phyloP scores from a whole-genome alignment of 2,797 vertebrate genomes.

The Sternotherus odoratus region DNA sequence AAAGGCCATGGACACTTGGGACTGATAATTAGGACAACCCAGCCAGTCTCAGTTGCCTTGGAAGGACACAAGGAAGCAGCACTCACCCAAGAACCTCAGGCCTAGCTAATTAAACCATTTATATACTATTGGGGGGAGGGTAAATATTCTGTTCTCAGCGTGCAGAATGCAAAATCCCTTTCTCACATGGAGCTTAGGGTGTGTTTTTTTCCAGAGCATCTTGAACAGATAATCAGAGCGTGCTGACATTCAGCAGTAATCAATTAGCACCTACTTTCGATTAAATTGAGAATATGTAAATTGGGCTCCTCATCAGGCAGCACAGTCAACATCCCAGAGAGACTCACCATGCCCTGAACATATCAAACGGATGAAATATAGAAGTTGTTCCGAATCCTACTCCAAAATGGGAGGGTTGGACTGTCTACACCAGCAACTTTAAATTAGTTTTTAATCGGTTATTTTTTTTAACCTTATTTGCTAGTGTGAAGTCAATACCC shows the following conservation, averaged over 20 bases:
- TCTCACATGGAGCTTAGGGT: constrained; percentile 64
- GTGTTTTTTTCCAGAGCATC: constrained; percentile 78
- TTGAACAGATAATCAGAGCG: constrained; percentile 86
- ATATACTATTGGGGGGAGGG: not conserved
- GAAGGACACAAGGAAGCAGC: constrained; percentile 46
- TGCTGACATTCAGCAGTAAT: constrained; percentile 87
- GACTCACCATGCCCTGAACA: constrained; percentile 75
- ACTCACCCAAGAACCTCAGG: constrained; percentile 21
- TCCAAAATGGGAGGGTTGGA: constrained; percentile 9
- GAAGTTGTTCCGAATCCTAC: constrained; percentile 73
- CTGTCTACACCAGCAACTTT: not conserved
- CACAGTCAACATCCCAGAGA: constrained; percentile 82
- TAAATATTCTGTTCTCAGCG: constrained; percentile 46
- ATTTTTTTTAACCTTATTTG: not conserved
- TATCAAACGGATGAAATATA: constrained; percentile 73
- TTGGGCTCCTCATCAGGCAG: constrained; percentile 84
- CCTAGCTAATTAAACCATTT: constrained; percentile 61
- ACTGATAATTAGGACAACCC: constrained; percentile 33
- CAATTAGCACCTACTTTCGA: constrained; percentile 89
- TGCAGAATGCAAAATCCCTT: constrained; percentile 60
- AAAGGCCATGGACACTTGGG: not conserved
- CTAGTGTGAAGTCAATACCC: not conserved
- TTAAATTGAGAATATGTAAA: constrained; percentile 90
- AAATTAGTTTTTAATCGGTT: not conserved
- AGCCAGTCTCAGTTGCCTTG: constrained; percentile 30